Conservation (phyloP, 1,140 invertebrate genomes). For the Nephila pilipes region DNA sequence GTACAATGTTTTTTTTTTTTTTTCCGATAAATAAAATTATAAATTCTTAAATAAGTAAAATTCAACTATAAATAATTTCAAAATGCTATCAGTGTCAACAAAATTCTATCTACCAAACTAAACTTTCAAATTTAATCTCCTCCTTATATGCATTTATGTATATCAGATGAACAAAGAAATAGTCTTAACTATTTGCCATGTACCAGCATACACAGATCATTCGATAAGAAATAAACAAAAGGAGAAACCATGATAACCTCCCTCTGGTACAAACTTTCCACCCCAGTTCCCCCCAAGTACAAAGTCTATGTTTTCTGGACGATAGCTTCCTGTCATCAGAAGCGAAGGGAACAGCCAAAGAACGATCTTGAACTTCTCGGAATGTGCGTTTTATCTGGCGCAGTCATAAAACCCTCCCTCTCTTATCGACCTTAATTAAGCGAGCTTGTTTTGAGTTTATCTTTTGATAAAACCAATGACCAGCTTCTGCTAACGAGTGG, state of each 20-base stretch:
- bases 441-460: conserved; percentile 31
- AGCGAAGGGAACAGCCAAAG: not conserved
- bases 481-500: not conserved
- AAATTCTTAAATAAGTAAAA: too few relatives aligned
- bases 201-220: too few relatives aligned
- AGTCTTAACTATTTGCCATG: too few relatives aligned
- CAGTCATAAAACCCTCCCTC: not conserved
- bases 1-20: too few relatives aligned
- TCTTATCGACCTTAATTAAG: conserved; percentile 7
- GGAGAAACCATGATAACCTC: not conserved
- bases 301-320: not conserved
- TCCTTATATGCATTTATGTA: too few relatives aligned
- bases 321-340: not conserved
- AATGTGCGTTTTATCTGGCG: not conserved
- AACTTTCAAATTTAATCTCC: too few relatives aligned
- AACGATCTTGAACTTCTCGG: conserved; percentile 4
- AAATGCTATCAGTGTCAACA: too few relatives aligned
- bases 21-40: too few relatives aligned
- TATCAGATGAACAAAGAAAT: too few relatives aligned
- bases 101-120: too few relatives aligned
- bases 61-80: too few relatives aligned
- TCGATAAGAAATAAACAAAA: not conserved
- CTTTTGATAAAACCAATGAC: not conserved
- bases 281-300: not conserved
- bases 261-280: not conserved